Base-by-base conservation (phyloP, 2,888 invertebrate species). In the Archips xylosteana region DNA sequence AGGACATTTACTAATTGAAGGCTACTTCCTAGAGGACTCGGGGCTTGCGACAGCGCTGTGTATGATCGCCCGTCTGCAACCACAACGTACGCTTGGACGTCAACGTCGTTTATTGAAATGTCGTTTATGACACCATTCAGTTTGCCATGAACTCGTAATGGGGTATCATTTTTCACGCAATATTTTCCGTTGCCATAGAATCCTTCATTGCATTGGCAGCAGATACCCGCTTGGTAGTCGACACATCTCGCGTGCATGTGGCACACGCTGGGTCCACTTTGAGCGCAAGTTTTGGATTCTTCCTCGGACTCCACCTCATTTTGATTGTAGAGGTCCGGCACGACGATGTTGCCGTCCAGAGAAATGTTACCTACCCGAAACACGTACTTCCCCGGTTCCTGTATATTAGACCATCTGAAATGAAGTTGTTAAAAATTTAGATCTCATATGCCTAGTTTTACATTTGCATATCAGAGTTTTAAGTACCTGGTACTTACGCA, bases 141-240 rank as follows among this genome's bases (percentile, higher is more conserved):
- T 85, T 97, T 97, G 10, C 99, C 99, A 75, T 97, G 97, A 12
- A 99, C 97, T 82, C 99, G 95, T 64, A 99, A 95, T 0, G 99
- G 98, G 3, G 96, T 95, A 81, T 97, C 98, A 85, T 96, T 96
- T 87, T 97, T 97, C 74, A 99, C 95, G 85, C 99, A 99, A 68
- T 96, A 96, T 86, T 96, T 96, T 70, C 99, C 99, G 86, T 99
- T 99, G 76, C 99, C 99, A 85, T 97, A 98, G 90, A 94, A 98
- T 6, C 97, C 97, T n/a, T 95, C 91, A 51, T 96, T 95, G 87
- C 99, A 99, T 76, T 96, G 94, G 87, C 99, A 99, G 85, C 99
- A 99, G 86, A 97, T 98, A 9, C 99, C 99, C 47, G 95, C 95
- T 66, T 96, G 95, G 83, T 97, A 97, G 87, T 99, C 98, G 6